Conservation (phyloP, 2,888 invertebrate genomes). For the Meiosimyza platycephala region DNA sequence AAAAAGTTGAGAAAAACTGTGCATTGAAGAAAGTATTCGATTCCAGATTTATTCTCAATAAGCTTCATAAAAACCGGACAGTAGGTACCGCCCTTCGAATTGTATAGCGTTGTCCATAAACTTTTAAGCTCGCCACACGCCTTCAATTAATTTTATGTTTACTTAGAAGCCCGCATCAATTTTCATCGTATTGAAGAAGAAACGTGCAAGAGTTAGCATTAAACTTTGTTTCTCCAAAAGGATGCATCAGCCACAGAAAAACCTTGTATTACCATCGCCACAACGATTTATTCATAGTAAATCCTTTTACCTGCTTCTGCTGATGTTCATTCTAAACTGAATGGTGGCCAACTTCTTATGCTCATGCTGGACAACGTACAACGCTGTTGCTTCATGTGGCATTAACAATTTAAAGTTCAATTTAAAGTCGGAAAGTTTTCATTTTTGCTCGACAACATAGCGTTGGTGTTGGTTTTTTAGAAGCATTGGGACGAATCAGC, state of each 20-base stretch:
- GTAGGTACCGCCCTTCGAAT: no score
- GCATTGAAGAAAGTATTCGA: no score
- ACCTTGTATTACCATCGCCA: constrained; percentile 13
- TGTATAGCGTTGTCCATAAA: background rate
- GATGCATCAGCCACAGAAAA: background rate
- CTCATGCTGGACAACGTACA: constrained; percentile 3
- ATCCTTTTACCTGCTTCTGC: constrained; percentile 3
- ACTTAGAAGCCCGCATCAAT: constrained; percentile 23
- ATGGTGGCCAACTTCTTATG: background rate
- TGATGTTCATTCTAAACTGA: background rate
- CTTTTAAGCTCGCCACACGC: background rate
- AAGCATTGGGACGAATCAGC: no score
- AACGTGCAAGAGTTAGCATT: background rate
- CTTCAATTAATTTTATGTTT: constrained; percentile 32
- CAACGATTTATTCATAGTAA: constrained; percentile 23
- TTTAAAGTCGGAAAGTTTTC: constrained; percentile 32
- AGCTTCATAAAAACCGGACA: no score
- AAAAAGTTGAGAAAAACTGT: no score
- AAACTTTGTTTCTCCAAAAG: constrained; percentile 8
- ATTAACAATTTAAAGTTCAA: constrained; percentile 36
- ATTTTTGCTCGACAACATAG: constrained; percentile 3
- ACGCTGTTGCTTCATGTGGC: constrained; percentile 12
- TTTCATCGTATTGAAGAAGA: constrained; percentile 7
- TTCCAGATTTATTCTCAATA: no score
- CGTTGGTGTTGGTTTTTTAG: no score